These are phyloP conservation scores for Agriopis aurantiaria DNA, from an alignment of 2,888 invertebrate species.

Conservation along the genomic window DNA sequence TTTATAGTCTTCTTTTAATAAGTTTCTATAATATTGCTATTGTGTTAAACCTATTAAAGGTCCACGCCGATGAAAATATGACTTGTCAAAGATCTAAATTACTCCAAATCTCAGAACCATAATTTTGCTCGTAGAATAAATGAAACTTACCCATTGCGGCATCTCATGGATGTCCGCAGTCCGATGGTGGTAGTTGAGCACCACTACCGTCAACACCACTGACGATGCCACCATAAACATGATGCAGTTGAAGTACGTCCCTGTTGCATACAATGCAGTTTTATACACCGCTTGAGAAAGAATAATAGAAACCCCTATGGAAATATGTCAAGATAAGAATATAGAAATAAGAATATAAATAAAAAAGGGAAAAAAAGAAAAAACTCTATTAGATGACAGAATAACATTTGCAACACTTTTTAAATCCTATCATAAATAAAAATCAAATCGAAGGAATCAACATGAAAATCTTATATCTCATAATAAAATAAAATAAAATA, in stretches of 20 bases:
- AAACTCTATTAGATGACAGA: neutral
- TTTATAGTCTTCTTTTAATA: too few relatives aligned
- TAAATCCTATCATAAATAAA: too few relatives aligned
- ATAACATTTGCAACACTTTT: too few relatives aligned
- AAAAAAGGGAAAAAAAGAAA: neutral
- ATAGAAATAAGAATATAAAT: neutral
- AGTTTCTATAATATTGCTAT: too few relatives aligned
- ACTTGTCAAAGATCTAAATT: neutral
- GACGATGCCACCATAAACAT: constrained; percentile 99
- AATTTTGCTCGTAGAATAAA: neutral
- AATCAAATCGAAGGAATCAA: too few relatives aligned
- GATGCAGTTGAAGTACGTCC: constrained; percentile 99
- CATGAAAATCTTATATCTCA: too few relatives aligned
- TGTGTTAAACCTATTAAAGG: too few relatives aligned
- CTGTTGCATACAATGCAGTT: constrained; percentile 83
- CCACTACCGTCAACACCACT: constrained; percentile 98
- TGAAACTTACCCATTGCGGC: constrained; percentile 96
- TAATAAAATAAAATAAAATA: too few relatives aligned
- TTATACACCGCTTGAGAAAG: neutral
- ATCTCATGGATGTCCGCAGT: constrained; percentile 98
- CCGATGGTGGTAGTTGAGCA: constrained; percentile 98
- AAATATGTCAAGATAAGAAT: neutral
- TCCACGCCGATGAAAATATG: neutral
- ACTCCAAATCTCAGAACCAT: neutral
- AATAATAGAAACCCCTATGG: neutral